These are phyloP conservation scores for Crax fasciolata DNA, from an alignment of 2,797 vertebrate species.

Conservation along the genomic window DNA sequence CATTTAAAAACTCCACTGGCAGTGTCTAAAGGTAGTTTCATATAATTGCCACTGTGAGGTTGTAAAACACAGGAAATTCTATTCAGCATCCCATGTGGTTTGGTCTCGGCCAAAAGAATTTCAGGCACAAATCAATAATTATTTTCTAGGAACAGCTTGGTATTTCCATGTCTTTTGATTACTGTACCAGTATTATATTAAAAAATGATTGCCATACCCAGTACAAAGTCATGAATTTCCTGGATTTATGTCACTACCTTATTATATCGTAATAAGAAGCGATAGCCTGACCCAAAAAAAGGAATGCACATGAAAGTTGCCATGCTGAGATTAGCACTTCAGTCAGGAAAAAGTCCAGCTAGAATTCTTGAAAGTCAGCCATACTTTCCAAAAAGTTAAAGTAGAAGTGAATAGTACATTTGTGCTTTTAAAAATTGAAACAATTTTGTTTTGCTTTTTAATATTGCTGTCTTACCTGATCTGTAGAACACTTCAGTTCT, in stretches of 20 bases:
- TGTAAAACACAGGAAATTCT: constrained; percentile 40
- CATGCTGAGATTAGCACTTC: not conserved
- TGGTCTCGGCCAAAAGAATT: not conserved
- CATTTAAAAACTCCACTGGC: not conserved
- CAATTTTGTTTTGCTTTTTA: not conserved
- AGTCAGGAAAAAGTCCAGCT: constrained; percentile 5
- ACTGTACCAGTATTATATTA: not conserved
- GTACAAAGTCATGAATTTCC: constrained; percentile 13
- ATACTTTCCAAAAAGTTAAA: constrained; percentile 36
- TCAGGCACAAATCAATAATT: not conserved
- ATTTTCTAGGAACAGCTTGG: not conserved
- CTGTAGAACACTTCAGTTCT: not conserved
- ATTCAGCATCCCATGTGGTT: not conserved
- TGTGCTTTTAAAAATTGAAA: not conserved
- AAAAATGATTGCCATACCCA: not conserved
- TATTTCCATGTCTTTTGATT: not conserved
- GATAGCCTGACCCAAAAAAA: not conserved
- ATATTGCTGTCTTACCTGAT: not conserved
- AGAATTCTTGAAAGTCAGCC: constrained; percentile 16
- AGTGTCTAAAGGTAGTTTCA: not conserved
- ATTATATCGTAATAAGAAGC: constrained; percentile 15
- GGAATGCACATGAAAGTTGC: not conserved
- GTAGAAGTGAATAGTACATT: not conserved
- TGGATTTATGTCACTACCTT: constrained; percentile 19
- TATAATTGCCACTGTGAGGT: constrained; percentile 2